Evolutionary conservation across 2,888 invertebrate species (phyloP).

Genomic region (Neoaliturus tenellus): DNA sequence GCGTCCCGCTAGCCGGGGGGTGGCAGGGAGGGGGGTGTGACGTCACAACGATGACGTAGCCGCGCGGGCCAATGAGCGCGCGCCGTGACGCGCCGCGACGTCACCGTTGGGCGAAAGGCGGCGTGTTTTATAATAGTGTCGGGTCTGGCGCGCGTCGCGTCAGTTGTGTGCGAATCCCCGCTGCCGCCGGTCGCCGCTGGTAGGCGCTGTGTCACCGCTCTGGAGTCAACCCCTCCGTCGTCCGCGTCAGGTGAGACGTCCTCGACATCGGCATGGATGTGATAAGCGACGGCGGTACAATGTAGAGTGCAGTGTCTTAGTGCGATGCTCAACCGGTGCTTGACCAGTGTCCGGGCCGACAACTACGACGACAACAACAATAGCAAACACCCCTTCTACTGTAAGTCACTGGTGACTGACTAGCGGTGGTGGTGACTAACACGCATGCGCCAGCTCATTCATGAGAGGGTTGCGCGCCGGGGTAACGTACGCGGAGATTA

Average conservation of each 20-base stretch:
- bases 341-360: not conserved
- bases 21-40: constrained; percentile 6
- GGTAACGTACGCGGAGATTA: too few relatives aligned
- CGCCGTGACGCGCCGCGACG: constrained; percentile 8
- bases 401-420: constrained; percentile 32
- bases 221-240: not conserved
- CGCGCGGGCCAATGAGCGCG: constrained; percentile 34
- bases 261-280: not conserved
- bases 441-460: too few relatives aligned
- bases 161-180: constrained; percentile 11
- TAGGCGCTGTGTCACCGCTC: not conserved
- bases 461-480: too few relatives aligned
- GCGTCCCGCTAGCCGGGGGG: not conserved
- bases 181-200: not conserved
- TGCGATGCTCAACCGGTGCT: constrained; percentile 35
- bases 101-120: constrained; percentile 45
- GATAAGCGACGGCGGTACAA: not conserved
- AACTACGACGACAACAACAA: constrained; percentile 27
- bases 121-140: constrained; percentile 46
- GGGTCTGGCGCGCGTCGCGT: not conserved
- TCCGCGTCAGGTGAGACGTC: too few relatives aligned
- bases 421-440: constrained; percentile 18
- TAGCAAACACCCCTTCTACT: constrained; percentile 47
- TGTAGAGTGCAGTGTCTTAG: not conserved
- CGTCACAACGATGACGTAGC: constrained; percentile 41